Base-by-base conservation (phyloP, 2,113 vertebrate genomes). In the Nothobranchius kuhntae region DNA sequence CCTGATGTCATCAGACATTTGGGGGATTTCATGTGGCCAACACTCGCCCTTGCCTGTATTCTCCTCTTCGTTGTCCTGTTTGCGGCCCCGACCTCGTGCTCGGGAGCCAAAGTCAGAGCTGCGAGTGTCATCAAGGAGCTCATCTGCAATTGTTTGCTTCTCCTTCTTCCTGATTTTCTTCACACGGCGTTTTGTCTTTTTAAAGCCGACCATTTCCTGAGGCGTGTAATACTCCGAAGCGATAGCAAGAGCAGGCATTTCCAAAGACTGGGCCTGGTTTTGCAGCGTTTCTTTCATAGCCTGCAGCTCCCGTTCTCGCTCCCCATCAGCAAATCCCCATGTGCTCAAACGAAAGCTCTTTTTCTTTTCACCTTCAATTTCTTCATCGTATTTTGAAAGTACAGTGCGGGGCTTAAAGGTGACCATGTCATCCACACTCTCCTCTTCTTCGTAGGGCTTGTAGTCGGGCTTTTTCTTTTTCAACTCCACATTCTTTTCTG, bases 381-480 rank as follows among this genome's bases (percentile, higher is more conserved):
- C 95, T 71, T 96, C 95, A 0, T 97, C 96, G 0, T 97, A 97
- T 77, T 97, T 96, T 17, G 95, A 91, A 54, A 97, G 91, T 12
- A 97, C 89, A 0, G 91, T 73, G 30, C 82, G 93, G 3, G 87
- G 59, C 57, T 95, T 95, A 5, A 93, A 83, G 0, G 58, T 73
- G 0, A 91, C 92, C 94, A 97, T 90, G 89, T 95, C 95, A 0
- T 96, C 96, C 63, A 96, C 92, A 0, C 86, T 95, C 84, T 96
- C 94, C 0, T 96, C 94, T 59, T 96, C 95, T 0, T 93, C 91
- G 0, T 96, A 97, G 1, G 95, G 94, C 80, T 94, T 93, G 75
- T 96, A 96, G 14, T 95, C 94, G 0, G 95, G 95, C 80, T 94
- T 96, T 72, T 95, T 97, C 87, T 95, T 96, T 75, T 93, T 94